Conservation (phyloP, 2,888 invertebrate genomes). For the Parnassius smintheus region DNA sequence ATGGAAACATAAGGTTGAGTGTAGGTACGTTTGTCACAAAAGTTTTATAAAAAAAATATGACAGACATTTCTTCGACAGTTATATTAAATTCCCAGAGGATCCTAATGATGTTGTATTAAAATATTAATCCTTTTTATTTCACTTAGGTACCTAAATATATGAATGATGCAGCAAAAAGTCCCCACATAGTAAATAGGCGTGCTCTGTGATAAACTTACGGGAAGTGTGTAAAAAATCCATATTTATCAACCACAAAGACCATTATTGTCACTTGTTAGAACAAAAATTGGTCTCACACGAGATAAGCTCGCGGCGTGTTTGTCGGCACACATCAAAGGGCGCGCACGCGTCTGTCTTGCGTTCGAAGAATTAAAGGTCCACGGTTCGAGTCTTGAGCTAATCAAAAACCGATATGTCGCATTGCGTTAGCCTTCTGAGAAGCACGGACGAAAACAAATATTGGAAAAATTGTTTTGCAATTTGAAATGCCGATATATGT, state of each 20-base stretch:
- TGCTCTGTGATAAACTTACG: constrained; percentile 28
- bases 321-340: constrained; percentile 69
- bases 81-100: no score
- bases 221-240: constrained; percentile 45
- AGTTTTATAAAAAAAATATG: no score
- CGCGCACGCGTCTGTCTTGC: constrained; percentile 56
- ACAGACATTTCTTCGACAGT: no score
- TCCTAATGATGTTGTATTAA: no score
- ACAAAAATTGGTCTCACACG: constrained; percentile 68
- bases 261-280: constrained; percentile 73
- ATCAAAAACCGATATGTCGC: constrained; percentile 63
- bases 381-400: constrained; percentile 59
- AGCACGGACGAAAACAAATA: constrained; percentile 28
- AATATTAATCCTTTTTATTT: no score
- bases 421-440: constrained; percentile 50
- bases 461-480: constrained; percentile 4
- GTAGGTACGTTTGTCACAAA: no score
- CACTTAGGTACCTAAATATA: no score
- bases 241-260: constrained; percentile 72
- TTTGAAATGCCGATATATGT: not conserved
- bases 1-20: no score
- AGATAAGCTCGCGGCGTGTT: constrained; percentile 74
- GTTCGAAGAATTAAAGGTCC: constrained; percentile 69
- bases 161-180: no score
- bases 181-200: constrained; percentile 2